Base-by-base conservation (phyloP, 2,888 invertebrate species). In the Psococerastis gibbosa region DNA sequence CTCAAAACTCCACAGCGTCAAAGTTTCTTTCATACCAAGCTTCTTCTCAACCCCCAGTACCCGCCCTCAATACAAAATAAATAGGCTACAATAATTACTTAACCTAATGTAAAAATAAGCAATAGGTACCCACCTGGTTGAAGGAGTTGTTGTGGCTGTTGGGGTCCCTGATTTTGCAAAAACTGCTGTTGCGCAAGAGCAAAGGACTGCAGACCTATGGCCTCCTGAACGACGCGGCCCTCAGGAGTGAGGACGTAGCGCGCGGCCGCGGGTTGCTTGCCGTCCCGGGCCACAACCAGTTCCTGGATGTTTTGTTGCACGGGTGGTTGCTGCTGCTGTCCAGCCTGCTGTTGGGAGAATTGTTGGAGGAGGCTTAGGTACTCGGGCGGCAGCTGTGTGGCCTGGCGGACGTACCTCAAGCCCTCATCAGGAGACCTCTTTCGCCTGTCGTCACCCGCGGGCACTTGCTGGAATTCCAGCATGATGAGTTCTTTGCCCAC, bases 181-280 rank as follows among this genome's bases (percentile, higher is more conserved):
- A 16, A 38, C 22, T 38, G 38, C 5, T 5, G 38, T 20, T 17
- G 38, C 22, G 15, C 17, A 13, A 17, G 20, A 3, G 22, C 17
- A 6, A 17, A 15, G 3, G 33, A 33, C 27, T 27, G 27, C 4
- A 38, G 38, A 20, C 38, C 38, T 5, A 38, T 4, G 20, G 6
- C 20, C 11, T 38, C 38, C 22, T 38, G 38, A 6, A 38, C 17
- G 9, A 38, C 13, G 9, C 38, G 17, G 15, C 38, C 38, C 5
- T 38, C 38, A 18, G 15, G 38, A 17, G 38, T 18, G 5, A 38
- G 38, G 11, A 38, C 38, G 38, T 38, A 38, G 15, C 38, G 15
- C 3, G 38, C 38, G 20, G 38, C 38, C n/a, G 38, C 38, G 17
- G 38, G 38, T 38, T 5, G 38, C 22, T 38, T 38, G 20, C 38